Conservation (phyloP, 2,113 vertebrate genomes). For the Telmatochromis brachygnathus region DNA sequence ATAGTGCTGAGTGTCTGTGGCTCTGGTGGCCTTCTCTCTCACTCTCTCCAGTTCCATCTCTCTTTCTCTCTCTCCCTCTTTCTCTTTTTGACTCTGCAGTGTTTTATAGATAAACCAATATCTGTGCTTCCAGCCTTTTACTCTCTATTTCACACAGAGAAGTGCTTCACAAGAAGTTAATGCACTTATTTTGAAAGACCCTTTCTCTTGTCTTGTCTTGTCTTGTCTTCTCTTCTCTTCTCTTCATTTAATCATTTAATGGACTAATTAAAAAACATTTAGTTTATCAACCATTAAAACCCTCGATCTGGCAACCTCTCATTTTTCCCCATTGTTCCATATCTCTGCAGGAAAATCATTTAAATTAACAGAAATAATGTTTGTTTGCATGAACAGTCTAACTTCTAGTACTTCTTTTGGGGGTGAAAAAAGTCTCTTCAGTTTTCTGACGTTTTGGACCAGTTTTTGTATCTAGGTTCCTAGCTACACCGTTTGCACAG, state of each 20-base stretch:
- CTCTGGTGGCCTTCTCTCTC: conserved; percentile 51
- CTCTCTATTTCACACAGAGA: conserved; percentile 51
- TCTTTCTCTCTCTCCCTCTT: not conserved
- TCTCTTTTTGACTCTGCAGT: conserved; percentile 23
- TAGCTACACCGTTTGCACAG: not conserved
- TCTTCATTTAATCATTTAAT: not conserved
- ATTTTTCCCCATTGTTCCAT: not conserved
- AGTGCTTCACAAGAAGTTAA: conserved; percentile 43
- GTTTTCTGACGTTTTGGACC: not conserved
- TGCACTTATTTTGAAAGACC: conserved; percentile 29
- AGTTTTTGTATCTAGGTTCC: not conserved
- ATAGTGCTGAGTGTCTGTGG: conserved; percentile 71
- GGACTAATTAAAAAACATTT: conserved; percentile 7
- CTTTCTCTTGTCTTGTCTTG: not conserved
- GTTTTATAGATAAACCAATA: conserved; percentile 69
- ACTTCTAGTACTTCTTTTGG: not conserved
- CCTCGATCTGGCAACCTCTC: not conserved
- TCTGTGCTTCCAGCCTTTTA: conserved; percentile 45
- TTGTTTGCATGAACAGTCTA: not conserved
- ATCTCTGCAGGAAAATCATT: not conserved
- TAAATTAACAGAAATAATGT: not conserved
- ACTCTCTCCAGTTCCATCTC: not conserved
- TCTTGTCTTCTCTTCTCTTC: not conserved
- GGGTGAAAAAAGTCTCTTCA: not conserved
- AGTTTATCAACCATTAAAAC: not conserved